Base-by-base conservation (phyloP, 1,140 invertebrate species). In the Drosophila jambulina region DNA sequence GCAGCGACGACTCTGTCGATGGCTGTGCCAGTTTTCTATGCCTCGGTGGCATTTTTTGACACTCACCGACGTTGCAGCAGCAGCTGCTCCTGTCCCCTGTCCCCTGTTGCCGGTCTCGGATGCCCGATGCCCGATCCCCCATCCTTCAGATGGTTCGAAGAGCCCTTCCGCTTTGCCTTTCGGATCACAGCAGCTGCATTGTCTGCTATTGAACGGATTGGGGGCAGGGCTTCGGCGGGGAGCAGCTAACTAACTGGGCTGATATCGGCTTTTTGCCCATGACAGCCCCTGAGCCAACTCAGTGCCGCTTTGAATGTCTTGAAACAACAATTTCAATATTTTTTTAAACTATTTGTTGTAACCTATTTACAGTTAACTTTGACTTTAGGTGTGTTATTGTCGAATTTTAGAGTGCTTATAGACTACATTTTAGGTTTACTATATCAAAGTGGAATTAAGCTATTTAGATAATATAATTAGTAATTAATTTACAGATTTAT, bases 1-100 rank as follows among this genome's bases (percentile, higher is more conserved):
- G 65, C 74, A 48, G 49, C 53, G 58, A 56, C 58, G 77, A 49
- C 54, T 36, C 40, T 59, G 70, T 60, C 74, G 62, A 63, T 71
- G 78, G 58, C 61, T 82, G 78, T 85, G 69, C 82, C 82, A 86
- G 59, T 78, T 86, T 86, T 83, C 80, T 71, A 75, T 82, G 75
- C 45, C 79, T 49, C 60, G 56, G 71, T 76, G 74, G 71, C 51
- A 40, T 63, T 76, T 76, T 76, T 75, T 76, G 74, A 76, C 60
- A 76, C 71, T 75, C 68, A 38, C 54, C 70, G 67, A 49, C 53
- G 29, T 27, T 58, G 53, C 68, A 71, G 43, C 67, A 42, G 53
- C 69, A 43, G 36, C 54, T 51, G 42, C 65, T 32, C 25, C 45
- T 53, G 19, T 68, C 34, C 43, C 32, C 65, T 19, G n/a, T 27